These are phyloP conservation scores for Microplitis mediator DNA, from an alignment of 1,140 invertebrate species.

Conservation along the genomic window DNA sequence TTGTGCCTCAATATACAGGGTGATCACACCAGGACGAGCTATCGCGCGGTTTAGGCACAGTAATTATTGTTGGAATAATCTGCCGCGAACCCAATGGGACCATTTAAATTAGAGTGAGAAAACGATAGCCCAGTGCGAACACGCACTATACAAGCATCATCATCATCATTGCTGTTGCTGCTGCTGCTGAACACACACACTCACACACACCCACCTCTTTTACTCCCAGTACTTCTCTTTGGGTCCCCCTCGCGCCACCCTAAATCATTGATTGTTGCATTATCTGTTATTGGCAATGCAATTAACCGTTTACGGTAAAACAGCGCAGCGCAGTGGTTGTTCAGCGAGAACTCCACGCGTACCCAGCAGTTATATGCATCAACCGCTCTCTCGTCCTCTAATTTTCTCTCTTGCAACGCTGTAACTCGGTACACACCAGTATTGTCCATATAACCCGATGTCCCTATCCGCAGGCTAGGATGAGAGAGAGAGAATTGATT, in stretches of 20 bases:
- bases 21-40: no score
- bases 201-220: neutral
- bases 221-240: constrained; percentile 8
- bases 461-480: constrained; percentile 18
- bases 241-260: constrained; percentile 19
- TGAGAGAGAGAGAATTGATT: constrained; percentile 40
- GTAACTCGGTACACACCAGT: constrained; percentile 12
- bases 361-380: neutral
- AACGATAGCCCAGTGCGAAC: neutral
- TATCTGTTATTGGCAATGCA: constrained; percentile 64
- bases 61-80: constrained; percentile 59
- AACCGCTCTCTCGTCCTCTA: neutral
- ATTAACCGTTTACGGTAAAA: constrained; percentile 61
- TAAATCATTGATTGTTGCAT: constrained; percentile 63
- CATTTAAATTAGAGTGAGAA: constrained; percentile 51
- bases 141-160: constrained; percentile 41
- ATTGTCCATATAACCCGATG: constrained; percentile 20
- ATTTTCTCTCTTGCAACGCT: neutral
- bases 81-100: constrained; percentile 53
- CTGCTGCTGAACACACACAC: neutral
- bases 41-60: constrained; percentile 38
- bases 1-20: constrained; percentile 30
- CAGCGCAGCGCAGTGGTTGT: constrained; percentile 34
- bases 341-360: neutral
- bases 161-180: constrained; percentile 9